A percentile compares a stretch with the other conserved stretches of the same genome.
Conservation (phyloP, 2,888 invertebrate genomes). For the Pogonocherus hispidulus region DNA sequence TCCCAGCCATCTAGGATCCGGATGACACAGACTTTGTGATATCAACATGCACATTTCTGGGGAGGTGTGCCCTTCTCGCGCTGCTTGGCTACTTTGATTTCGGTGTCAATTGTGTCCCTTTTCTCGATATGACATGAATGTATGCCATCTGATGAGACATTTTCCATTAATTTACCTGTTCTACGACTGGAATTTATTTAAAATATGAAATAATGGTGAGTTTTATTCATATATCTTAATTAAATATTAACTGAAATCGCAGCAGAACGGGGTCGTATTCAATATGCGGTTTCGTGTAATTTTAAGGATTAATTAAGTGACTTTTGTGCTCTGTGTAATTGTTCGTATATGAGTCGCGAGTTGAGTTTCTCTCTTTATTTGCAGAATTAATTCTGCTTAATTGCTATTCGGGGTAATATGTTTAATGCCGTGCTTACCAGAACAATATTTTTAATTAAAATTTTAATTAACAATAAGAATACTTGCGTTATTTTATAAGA, state of each 20-base stretch:
- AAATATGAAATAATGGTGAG: constrained; percentile 65
- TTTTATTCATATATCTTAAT: constrained; percentile 33
- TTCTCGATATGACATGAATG: constrained; percentile 57
- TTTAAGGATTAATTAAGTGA: constrained; percentile 19
- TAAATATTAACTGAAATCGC: constrained; percentile 18
- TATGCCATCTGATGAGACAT: constrained; percentile 52
- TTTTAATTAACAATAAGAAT: constrained; percentile 30
- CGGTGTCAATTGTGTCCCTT: constrained; percentile 31
- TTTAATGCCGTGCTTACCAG: constrained; percentile 29
- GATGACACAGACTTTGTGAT: constrained; percentile 38
- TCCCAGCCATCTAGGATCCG: constrained; percentile 35
- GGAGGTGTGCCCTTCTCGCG: constrained; percentile 53
- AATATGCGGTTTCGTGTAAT: not conserved
- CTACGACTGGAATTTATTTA: constrained; percentile 59
- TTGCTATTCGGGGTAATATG: constrained; percentile 28
- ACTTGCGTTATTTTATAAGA: constrained; percentile 9
- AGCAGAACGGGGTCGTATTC: not conserved
- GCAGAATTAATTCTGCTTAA: constrained; percentile 28
- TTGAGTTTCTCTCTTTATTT: constrained; percentile 18
- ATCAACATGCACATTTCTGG: constrained; percentile 47
- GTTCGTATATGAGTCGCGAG: not conserved
- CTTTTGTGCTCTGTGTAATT: constrained; percentile 15
- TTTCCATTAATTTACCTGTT: constrained; percentile 58
- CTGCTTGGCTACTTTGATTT: constrained; percentile 35
- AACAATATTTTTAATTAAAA: constrained; percentile 35